These are phyloP conservation scores for Drosophila lacertosa DNA, from an alignment of 1,140 invertebrate genomes.

Conservation along the genomic window DNA sequence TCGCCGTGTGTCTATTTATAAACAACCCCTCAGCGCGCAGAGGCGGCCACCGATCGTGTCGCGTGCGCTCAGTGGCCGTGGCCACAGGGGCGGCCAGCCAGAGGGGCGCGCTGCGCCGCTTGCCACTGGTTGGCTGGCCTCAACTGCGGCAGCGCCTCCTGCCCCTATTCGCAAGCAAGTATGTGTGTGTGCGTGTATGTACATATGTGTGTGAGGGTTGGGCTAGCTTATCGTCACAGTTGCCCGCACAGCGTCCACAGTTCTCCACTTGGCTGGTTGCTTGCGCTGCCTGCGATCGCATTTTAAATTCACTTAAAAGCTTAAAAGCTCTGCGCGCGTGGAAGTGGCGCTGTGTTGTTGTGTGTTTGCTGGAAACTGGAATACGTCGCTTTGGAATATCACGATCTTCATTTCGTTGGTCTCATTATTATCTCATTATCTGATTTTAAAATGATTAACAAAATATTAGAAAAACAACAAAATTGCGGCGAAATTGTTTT, in stretches of 20 bases:
- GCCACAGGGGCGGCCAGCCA: too few relatives aligned
- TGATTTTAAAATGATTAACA: too few relatives aligned
- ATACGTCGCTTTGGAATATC: too few relatives aligned
- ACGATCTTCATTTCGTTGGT: too few relatives aligned
- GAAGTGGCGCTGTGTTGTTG: too few relatives aligned
- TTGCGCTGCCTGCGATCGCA: neutral
- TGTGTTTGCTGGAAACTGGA: too few relatives aligned
- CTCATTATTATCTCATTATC: too few relatives aligned
- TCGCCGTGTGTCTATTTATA: conserved; percentile 60
- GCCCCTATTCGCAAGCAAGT: conserved; percentile 4
- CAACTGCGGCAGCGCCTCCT: conserved; percentile 19
- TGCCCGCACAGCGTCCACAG: conserved; percentile 15
- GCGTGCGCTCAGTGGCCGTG: conserved; percentile 20
- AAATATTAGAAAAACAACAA: too few relatives aligned
- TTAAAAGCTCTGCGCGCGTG: too few relatives aligned
- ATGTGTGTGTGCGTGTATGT: conserved; percentile 7
- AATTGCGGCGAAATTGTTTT: too few relatives aligned
- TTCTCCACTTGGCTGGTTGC: neutral
- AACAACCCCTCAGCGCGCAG: conserved; percentile 54
- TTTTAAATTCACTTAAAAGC: neutral
- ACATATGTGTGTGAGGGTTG: conserved; percentile 18
- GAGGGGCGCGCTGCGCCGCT: conserved; percentile 2
- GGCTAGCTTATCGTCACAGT: conserved; percentile 30
- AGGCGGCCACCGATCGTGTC: conserved; percentile 28
- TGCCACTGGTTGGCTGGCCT: conserved; percentile 27